Evolutionary conservation across 2,113 vertebrate genomes (phyloP), one percentile per base, ranked within the genome.

Genomic region (Upupa epops): DNA sequence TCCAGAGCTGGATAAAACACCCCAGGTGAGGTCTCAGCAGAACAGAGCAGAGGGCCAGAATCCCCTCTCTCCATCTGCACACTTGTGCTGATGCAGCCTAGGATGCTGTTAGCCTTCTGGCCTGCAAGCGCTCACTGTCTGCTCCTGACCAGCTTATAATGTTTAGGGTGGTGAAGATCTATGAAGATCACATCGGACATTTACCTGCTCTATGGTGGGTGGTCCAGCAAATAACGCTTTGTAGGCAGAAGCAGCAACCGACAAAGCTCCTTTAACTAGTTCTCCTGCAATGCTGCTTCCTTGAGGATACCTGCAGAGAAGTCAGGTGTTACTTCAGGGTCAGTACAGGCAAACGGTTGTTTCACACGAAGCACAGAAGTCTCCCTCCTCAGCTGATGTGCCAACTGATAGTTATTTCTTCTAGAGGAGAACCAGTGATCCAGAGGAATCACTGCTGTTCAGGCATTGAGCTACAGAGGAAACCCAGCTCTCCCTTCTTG

Each of bases 201-300:
- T 91, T 70, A 99, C 99, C 98, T 99, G 98, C 49, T 98, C 96
- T 32, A 97, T 92, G 84, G 97, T 95, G 73, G 98, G 98, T 65
- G 98, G 98, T 77, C 98, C 99, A 87, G 99, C 98, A 97, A 99
- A 99, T 22, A 99, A 97, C 63, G 98, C 99, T 95, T 99, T 99
- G 89, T 99, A 99, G 48, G 99, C 99, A 68, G 99, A 99, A n/a
- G 99, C 98, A 73, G 99, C 99, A 78, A 99, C 99, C 34, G 99
- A 99, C 69, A 99, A 97, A n/a, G 99, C 99, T 87, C 99, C 99
- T 83, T 99, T 99, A 89, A 99, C 96, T 3, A 99, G 96, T 31
- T 98, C 99, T 95, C 98, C 99, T 42, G 99, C 98, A 95, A 99
- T 98, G 96, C 99, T 98, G 94, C 97, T 96, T 59, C 96, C 96